These are phyloP conservation scores for Omphaloscelis lunosa DNA, from an alignment of 2,888 invertebrate genomes.

Conservation along the genomic window DNA sequence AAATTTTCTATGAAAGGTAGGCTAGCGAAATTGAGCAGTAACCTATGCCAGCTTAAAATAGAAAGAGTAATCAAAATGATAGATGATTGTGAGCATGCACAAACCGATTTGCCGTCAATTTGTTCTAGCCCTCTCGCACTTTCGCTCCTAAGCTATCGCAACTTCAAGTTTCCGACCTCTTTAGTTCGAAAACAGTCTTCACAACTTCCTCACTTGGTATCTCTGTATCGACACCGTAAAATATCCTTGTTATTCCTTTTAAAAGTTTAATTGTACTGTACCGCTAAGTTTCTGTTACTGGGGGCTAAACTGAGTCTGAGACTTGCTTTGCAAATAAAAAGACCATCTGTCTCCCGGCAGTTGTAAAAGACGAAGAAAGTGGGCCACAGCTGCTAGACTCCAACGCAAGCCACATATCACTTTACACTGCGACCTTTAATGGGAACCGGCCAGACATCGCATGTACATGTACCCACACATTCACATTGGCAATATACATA, in stretches of 20 bases:
- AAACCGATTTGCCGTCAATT: conserved; percentile 10
- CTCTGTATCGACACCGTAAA: background rate
- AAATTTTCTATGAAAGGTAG: background rate
- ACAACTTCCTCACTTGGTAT: conserved; percentile 6
- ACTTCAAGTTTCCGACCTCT: conserved; percentile 8
- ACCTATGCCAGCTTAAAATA: conserved; percentile 22
- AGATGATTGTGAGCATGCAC: background rate
- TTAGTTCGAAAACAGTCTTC: background rate
- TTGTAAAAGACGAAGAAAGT: conserved; percentile 61
- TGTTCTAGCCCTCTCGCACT: background rate
- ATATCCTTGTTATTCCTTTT: conserved; percentile 1
- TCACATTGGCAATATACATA: conserved; percentile 23
- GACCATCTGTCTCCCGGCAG: conserved; percentile 48
- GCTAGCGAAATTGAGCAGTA: conserved; percentile 16
- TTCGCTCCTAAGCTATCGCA: conserved; percentile 5
- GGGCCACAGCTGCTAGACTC: conserved; percentile 59
- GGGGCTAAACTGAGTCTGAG: background rate
- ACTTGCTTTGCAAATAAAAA: conserved; percentile 20
- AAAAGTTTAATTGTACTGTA: conserved; percentile 16
- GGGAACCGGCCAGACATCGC: conserved; percentile 52
- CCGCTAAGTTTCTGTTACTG: background rate
- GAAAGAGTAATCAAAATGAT: conserved; percentile 7
- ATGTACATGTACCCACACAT: conserved; percentile 8
- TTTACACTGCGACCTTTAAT: conserved; percentile 63
- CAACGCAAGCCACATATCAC: conserved; percentile 47